Evolutionary conservation across 2,888 invertebrate species (phyloP), one percentile per base, ranked within the genome.

Genomic region (Harpalus rufipes): DNA sequence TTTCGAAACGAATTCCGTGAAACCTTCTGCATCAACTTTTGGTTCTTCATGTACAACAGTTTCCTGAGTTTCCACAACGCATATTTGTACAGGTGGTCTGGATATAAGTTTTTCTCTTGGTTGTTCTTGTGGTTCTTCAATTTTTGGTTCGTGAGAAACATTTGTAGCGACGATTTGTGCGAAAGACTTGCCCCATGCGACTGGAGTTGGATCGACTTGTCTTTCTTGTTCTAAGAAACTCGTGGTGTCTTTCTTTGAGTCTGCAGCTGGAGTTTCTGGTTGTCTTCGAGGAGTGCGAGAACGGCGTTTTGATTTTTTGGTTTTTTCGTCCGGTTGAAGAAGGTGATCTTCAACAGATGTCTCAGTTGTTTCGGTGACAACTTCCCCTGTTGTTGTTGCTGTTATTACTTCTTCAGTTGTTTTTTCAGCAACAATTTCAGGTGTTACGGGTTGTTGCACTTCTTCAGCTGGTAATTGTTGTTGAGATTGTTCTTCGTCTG

Each of bases 401-500:
- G n/a, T 78, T 51, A 51, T 10, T 21, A 16, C n/a, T 80, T 80
- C 32, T n/a, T 58, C 58, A 39, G 32, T 61, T 10, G 41, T 59
- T 39, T 8, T 32, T 59, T 32, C 56, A n/a, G 18, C 32, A 25
- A 21, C 18, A 68, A 12, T 68, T 68, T 68, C 51, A 51, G 51
- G 21, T 76, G n/a, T 18, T 12, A n/a, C 7, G 7, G 44, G 51
- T 76, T 16, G 14, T 18, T 76, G 41, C 3, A 39, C 58, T 63
- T 80, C 63, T 61, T 59, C 39, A 41, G 18, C 32, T 79, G 59
- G 58, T 56, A 12, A 4, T 79, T 56, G 18, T 4, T 25, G 25
- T 58, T 68, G 25, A 7, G 32, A 41, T 25, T 84, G 61, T 51
- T 85, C 88, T 25, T 89, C 89, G 86, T 89, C 89, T 32, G 89